Conservation (phyloP, 2,888 invertebrate genomes). For the Agrotis ipsilon region DNA sequence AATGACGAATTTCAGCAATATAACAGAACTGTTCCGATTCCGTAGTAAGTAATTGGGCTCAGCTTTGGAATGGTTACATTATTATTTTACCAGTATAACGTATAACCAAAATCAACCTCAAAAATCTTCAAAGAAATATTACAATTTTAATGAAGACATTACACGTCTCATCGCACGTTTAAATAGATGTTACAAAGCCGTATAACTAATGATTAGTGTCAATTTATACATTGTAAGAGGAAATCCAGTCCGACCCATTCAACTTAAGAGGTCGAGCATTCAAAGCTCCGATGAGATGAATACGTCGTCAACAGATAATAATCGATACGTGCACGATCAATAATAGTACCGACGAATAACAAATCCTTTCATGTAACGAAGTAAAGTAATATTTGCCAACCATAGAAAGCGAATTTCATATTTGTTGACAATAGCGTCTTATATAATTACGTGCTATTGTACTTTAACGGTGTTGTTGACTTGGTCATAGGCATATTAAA, state of each 20-base stretch:
- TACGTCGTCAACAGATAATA: conserved; percentile 73
- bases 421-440: conserved; percentile 81
- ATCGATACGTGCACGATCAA: conserved; percentile 68
- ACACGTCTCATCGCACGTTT: conserved; percentile 50
- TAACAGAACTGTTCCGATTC: background rate
- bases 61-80: background rate
- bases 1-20: background rate
- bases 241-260: conserved; percentile 66
- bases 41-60: background rate
- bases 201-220: conserved; percentile 80
- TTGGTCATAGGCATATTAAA: conserved; percentile 55
- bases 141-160: conserved; percentile 56
- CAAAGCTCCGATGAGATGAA: conserved; percentile 68
- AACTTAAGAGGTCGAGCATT: conserved; percentile 61
- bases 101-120: conserved; percentile 10
- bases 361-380: conserved; percentile 75
- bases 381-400: conserved; percentile 72
- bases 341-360: conserved; percentile 47
- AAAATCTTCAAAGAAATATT: conserved; percentile 44
- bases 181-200: conserved; percentile 67
- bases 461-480: conserved; percentile 72
- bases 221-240: conserved; percentile 73
- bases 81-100: too few species aligned
- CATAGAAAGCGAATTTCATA: conserved; percentile 81
- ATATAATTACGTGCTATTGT: conserved; percentile 82